phyloP scores from a whole-genome alignment of 2,888 invertebrate genomes.

The Cerceris rybyensis region DNA sequence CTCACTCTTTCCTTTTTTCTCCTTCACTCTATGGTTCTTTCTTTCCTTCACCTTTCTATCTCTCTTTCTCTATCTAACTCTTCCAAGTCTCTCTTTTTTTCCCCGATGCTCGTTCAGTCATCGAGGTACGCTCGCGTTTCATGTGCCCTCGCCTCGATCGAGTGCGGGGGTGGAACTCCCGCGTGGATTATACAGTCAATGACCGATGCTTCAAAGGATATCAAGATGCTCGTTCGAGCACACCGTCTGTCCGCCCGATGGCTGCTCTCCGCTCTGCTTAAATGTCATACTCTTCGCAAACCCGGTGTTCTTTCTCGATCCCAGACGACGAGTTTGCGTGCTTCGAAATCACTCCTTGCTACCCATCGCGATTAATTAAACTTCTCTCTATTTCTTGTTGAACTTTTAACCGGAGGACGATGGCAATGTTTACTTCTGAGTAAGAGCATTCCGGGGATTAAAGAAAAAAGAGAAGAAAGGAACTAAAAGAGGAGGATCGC shows the following conservation, averaged over 20 bases:
- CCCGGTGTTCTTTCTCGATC: constrained; percentile 21
- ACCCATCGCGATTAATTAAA: constrained; percentile 53
- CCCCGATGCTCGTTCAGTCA: too few relatives aligned
- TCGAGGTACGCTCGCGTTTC: constrained; percentile 13
- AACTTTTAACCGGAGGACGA: constrained; percentile 30
- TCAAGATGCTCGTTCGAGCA: constrained; percentile 57
- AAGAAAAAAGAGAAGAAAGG: background rate
- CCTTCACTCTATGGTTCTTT: background rate
- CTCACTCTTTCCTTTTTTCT: constrained; percentile 9
- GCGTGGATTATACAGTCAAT: constrained; percentile 53
- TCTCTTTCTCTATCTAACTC: background rate
- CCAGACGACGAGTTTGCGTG: constrained; percentile 23
- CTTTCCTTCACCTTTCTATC: background rate
- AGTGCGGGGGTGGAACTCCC: constrained; percentile 6
- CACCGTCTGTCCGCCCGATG: constrained; percentile 23
- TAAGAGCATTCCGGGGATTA: constrained; percentile 13
- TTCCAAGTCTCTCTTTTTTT: background rate
- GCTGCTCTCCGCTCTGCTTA: constrained; percentile 36
- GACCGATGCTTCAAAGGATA: constrained; percentile 55
- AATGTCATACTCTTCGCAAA: constrained; percentile 22
- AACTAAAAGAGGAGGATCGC: background rate
- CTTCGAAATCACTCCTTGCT: constrained; percentile 36
- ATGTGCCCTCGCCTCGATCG: constrained; percentile 19
- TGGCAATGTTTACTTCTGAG: background rate
- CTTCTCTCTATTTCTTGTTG: constrained; percentile 29